Conservation (phyloP, 2,888 invertebrate genomes). For the Flexamia atlantica region DNA sequence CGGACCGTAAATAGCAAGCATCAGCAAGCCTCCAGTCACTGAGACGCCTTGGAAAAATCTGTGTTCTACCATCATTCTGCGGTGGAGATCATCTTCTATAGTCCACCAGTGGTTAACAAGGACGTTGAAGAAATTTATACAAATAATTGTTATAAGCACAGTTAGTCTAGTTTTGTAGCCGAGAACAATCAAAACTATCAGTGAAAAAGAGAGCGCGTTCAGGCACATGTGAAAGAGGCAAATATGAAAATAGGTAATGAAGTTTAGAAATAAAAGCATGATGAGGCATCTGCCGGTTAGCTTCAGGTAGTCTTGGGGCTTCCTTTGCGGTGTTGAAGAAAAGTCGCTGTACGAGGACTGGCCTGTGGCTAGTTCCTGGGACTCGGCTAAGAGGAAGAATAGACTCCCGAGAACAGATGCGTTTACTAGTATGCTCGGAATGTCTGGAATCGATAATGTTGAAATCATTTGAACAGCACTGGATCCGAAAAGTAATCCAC, state of each 20-base stretch:
- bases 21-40: background rate
- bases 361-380: background rate
- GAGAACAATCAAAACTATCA: background rate
- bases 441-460: background rate
- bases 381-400: background rate
- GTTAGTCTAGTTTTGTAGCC: conserved; percentile 19
- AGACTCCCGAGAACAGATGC: background rate
- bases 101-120: background rate
- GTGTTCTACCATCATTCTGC: background rate
- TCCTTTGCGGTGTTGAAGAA: background rate
- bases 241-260: background rate
- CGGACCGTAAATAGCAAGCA: background rate
- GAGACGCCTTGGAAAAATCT: background rate
- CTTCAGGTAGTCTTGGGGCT: background rate
- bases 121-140: background rate
- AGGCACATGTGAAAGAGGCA: background rate
- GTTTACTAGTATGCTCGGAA: background rate
- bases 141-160: background rate
- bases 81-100: background rate
- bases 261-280: background rate
- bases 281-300: background rate
- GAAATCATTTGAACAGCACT: background rate
- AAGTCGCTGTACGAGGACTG: background rate
- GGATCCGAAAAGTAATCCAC: background rate
- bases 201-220: background rate